Evolutionary conservation across 2,113 vertebrate species (phyloP).

Genomic region (Artemisiospiza belli): DNA sequence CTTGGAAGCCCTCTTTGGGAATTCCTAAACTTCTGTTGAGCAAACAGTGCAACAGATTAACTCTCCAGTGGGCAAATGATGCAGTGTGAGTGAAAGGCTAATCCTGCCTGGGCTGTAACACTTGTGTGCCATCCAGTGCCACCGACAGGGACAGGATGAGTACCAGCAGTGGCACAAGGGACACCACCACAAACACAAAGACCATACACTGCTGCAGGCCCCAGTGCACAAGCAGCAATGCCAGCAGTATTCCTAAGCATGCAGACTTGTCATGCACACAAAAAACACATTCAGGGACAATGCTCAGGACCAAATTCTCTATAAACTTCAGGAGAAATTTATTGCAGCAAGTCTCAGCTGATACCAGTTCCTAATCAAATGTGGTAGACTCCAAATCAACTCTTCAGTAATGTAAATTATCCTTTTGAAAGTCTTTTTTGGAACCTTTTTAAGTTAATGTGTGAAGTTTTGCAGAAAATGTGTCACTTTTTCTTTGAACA

Average conservation of each 20-base stretch:
- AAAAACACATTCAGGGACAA: neutral
- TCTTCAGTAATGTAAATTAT: constrained; percentile 67
- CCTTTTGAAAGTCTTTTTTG: constrained; percentile 62
- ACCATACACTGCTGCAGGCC: neutral
- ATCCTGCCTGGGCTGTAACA: neutral
- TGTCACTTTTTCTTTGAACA: constrained; percentile 65
- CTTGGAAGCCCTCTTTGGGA: neutral
- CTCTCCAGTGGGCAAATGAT: neutral
- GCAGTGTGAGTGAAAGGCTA: neutral
- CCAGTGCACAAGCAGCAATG: neutral
- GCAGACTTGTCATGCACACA: neutral
- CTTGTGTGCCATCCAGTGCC: neutral
- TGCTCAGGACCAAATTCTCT: neutral
- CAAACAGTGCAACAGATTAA: neutral
- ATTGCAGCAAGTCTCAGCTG: neutral
- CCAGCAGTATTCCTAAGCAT: neutral
- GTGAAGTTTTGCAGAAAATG: constrained; percentile 60
- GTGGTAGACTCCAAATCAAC: constrained; percentile 49
- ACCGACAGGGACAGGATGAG: neutral
- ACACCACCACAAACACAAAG: neutral
- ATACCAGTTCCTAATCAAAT: constrained; percentile 57
- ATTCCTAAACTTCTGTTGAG: neutral
- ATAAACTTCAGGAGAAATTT: neutral
- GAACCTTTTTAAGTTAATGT: constrained; percentile 60
- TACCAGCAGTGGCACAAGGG: neutral